A percentile compares a stretch with the other conserved stretches of the same genome.
These are phyloP conservation scores for Umimayanthus kanabou DNA, from an alignment of 92 coral and sea anemone species.

Conservation along the genomic window DNA sequence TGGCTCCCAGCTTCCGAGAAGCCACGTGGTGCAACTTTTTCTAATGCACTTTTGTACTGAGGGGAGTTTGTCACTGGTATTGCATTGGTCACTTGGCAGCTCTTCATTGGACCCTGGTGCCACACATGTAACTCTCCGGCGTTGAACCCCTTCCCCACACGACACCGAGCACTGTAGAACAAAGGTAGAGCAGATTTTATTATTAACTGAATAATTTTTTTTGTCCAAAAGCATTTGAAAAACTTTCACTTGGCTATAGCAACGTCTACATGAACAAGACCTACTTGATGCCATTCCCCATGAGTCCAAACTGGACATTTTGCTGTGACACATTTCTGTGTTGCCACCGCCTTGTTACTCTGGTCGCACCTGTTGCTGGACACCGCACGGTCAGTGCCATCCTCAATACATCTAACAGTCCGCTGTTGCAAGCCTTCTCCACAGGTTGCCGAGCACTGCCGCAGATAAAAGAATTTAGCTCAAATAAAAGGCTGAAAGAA, in stretches of 20 bases:
- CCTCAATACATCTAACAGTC: slow-evolving; percentile 29
- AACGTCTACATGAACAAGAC: not conserved
- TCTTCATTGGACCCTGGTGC: slow-evolving; percentile 14
- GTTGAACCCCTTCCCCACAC: slow-evolving; percentile 41
- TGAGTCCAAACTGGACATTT: slow-evolving; percentile 38
- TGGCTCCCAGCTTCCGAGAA: slow-evolving; percentile 17
- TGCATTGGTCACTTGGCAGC: slow-evolving; percentile 22
- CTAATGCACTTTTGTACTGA: slow-evolving; percentile 21
- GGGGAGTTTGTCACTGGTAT: slow-evolving; percentile 18
- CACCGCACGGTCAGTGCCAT: slow-evolving; percentile 16
- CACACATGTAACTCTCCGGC: slow-evolving; percentile 11
- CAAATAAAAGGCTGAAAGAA: not conserved
- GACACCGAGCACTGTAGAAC: slow-evolving; percentile 34
- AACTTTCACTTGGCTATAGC: not conserved
- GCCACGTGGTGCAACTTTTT: slow-evolving; percentile 33
- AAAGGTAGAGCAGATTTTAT: not conserved
- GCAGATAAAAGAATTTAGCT: not conserved
- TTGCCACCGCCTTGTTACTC: not conserved
- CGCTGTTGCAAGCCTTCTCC: slow-evolving; percentile 38
- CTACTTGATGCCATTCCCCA: slow-evolving; percentile 30
- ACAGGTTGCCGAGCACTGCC: slow-evolving; percentile 25
- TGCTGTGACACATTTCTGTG: not conserved
- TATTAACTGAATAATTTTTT: not conserved
- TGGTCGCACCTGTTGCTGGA: not conserved
- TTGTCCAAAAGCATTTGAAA: not conserved